Evolutionary conservation across 2,888 invertebrate genomes (phyloP).

Genomic region (Danaus chrysippus): DNA sequence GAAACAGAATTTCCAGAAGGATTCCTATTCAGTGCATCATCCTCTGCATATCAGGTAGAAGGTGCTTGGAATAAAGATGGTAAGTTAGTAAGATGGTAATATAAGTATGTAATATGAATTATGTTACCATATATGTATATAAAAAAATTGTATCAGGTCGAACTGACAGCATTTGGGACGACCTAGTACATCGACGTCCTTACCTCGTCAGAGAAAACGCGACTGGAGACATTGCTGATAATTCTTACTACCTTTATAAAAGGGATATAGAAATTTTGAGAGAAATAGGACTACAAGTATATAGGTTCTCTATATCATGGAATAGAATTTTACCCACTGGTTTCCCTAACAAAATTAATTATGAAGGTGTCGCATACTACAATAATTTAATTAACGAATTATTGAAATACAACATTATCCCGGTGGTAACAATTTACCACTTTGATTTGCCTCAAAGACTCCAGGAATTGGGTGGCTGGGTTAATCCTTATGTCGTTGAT

Average conservation of each 20-base stretch:
- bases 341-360: conserved; percentile 62
- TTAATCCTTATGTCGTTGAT: conserved; percentile 66
- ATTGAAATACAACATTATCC: conserved; percentile 71
- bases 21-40: background rate
- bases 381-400: conserved; percentile 78
- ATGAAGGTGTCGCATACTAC: conserved; percentile 79
- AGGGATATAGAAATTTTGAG: conserved; percentile 69
- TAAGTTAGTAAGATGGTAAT: background rate
- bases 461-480: conserved; percentile 75
- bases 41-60: conserved; percentile 4
- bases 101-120: background rate
- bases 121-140: background rate
- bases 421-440: conserved; percentile 76
- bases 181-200: conserved; percentile 14
- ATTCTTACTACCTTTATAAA: conserved; percentile 81
- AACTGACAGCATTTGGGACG: conserved; percentile 23
- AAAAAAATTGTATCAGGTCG: conserved; percentile 22
- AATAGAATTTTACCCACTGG: conserved; percentile 82
- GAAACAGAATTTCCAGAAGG: conserved; percentile 3
- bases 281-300: conserved; percentile 70
- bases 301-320: conserved; percentile 82
- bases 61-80: conserved; percentile 8
- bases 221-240: conserved; percentile 80
- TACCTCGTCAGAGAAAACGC: conserved; percentile 19
- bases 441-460: conserved; percentile 74